Conservation (phyloP, 2,797 vertebrate genomes). For the Ptychobarbus kaznakovi region DNA sequence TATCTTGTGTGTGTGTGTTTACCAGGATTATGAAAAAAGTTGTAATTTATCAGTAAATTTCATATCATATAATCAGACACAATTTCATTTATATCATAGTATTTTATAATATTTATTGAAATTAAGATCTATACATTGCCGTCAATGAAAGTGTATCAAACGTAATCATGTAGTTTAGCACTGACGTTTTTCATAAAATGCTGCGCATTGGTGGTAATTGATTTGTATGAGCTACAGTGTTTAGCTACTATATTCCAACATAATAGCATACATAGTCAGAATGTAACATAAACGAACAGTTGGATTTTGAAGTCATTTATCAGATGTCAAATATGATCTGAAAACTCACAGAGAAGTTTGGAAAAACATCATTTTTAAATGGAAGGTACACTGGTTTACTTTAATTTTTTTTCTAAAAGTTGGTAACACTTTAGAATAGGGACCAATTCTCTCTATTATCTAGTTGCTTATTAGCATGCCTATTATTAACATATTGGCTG, state of each 20-base stretch:
- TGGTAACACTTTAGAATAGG: no score
- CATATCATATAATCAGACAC: no score
- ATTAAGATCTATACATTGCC: background rate
- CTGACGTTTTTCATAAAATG: background rate
- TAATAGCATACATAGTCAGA: background rate
- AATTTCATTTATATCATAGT: no score
- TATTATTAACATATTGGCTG: no score
- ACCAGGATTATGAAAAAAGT: no score
- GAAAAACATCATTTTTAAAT: background rate
- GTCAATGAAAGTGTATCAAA: background rate
- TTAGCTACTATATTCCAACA: background rate
- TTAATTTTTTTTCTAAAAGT: no score
- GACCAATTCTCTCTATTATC: no score
- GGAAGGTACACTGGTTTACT: background rate
- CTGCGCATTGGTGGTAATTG: background rate
- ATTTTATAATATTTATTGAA: no score
- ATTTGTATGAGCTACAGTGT: background rate
- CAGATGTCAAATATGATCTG: background rate
- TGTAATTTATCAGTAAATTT: no score
- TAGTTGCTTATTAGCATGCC: no score
- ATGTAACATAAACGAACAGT: background rate
- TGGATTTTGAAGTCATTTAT: background rate
- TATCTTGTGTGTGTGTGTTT: background rate
- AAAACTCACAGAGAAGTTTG: background rate
- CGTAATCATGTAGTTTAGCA: background rate